A percentile compares a stretch with the other conserved stretches of the same genome.
These are phyloP conservation scores for Limonius californicus DNA, from an alignment of 1,140 invertebrate species.

Conservation along the genomic window DNA sequence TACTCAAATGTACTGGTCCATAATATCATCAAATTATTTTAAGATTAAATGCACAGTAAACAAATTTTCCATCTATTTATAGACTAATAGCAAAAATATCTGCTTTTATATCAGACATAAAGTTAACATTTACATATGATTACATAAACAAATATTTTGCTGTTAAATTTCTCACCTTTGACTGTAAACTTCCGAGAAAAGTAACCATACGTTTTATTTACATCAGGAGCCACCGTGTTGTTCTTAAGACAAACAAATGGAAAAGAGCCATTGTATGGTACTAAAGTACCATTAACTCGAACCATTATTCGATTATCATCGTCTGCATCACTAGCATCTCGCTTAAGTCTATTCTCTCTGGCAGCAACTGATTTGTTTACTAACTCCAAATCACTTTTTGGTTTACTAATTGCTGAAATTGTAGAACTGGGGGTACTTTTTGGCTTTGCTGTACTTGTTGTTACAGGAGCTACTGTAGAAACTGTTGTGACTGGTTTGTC, in stretches of 20 bases:
- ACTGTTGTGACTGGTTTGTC: slow-evolving; percentile 27
- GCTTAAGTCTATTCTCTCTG: background rate
- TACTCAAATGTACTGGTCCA: no score
- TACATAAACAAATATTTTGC: no score
- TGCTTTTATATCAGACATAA: no score
- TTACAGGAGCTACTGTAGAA: slow-evolving; percentile 27
- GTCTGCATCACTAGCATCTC: background rate
- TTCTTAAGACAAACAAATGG: slow-evolving; percentile 54
- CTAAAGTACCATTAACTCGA: background rate
- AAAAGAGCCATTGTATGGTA: slow-evolving; percentile 40
- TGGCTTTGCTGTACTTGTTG: slow-evolving; percentile 23
- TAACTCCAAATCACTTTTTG: slow-evolving; percentile 28
- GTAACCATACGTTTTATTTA: slow-evolving; percentile 69
- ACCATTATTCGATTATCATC: background rate
- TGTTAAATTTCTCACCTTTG: slow-evolving; percentile 64
- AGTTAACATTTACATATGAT: no score
- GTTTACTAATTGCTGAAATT: slow-evolving; percentile 17
- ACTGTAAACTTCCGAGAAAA: slow-evolving; percentile 55
- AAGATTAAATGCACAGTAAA: no score
- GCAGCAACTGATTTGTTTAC: slow-evolving; percentile 22
- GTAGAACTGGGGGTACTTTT: slow-evolving; percentile 25
- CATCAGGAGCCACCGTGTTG: slow-evolving; percentile 58
- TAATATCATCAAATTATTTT: no score
- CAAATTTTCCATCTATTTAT: no score
- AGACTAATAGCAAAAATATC: no score